Base-by-base conservation (phyloP, 2,888 invertebrate species). In the Sepiola atlantica region DNA sequence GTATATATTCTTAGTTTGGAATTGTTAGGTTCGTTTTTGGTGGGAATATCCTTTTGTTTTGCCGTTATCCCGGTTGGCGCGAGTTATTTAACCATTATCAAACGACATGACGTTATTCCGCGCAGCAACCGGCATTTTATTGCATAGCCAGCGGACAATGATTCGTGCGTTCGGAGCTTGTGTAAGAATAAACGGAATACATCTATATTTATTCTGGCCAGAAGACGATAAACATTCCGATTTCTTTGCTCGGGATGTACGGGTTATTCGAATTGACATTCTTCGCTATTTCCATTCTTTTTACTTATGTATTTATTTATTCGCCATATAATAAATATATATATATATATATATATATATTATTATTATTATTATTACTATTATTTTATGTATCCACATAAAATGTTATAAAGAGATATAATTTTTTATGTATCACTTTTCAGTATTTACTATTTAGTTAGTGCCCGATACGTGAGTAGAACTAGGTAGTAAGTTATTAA, bases 201-300 rank as follows among this genome's bases (percentile, higher is more conserved):
- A 77, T 77, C 77, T 77, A n/a, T n/a, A 77, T 77, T 77, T 77
- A 77, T 77, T 77, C n/a, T 77, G n/a, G n/a, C n/a, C 77, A 16
- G 77, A 45, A 45, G 45, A 77, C 32, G n/a, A 77, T 77, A n/a
- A 32, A n/a, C 16, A 14, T 77, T n/a, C n/a, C 77, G n/a, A n/a
- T 77, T 77, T 77, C 77, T 12, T 45, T 45, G 2, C 45, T 45
- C 45, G 32, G 32, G 2, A 16, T 77, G 18, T 32, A n/a, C 77
- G 77, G 77, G 32, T 8, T 77, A 77, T 77, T 77, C 77, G n/a
- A 77, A 77, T 14, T 77, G 77, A 77, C 77, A 77, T 77, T 77
- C 77, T 32, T 28, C 77, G 1, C 12, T 28, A 14, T n/a, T 77
- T 77, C 32, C 32, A 45, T 16, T 77, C 32, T 32, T 16, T 14